Evolutionary conservation across 2,797 vertebrate species (phyloP), one percentile per base, ranked within the genome.

Genomic region (Sciaenops ocellatus): DNA sequence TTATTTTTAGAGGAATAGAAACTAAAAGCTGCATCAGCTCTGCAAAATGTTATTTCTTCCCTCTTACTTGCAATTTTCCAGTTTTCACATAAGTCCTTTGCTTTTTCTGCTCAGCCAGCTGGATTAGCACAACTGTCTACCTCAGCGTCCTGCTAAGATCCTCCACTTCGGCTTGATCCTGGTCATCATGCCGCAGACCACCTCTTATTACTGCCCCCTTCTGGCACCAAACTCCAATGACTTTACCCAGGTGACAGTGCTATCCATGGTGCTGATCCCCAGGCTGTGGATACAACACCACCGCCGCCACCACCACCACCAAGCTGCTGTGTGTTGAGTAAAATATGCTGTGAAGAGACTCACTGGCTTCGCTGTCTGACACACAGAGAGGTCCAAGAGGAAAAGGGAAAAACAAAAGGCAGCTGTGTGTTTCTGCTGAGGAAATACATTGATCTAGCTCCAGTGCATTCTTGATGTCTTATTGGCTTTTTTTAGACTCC

Each of bases 201-300:
- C 52, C 47, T 68, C 65, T 44, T 22, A 18, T 26, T 20, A 30
- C 77, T 54, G 88, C 87, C 89, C 44, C 81, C 91, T 78, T 62
- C 81, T 86, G 91, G 89, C 68, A 38, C 13, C 11, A 46, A 34
- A 1, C 63, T n/a, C 69, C 12, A 76, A 63, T 6, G 69, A 18
- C 38, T 50, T 17, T 30, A 41, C 28, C 59, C 83, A 38, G 73
- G 48, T 78, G 51, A 2, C 50, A 4, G 77, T 30, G 89, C 92
- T 94, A 46, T 94, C 92, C 90, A 44, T 86, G 93, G 93, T 94
- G 87, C 93, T 94, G 93, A 92, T 81, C 69, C 65, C 48, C 57
- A 59, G 57, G 69, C 30, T 3, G 44, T 3, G 16, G 9, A 8
- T 26, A 30, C 47, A 51, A 15, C 47, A 1, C 1, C 34, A n/a